phyloP scores from a whole-genome alignment of 2,113 vertebrate genomes.

The Furnarius figulus region DNA sequence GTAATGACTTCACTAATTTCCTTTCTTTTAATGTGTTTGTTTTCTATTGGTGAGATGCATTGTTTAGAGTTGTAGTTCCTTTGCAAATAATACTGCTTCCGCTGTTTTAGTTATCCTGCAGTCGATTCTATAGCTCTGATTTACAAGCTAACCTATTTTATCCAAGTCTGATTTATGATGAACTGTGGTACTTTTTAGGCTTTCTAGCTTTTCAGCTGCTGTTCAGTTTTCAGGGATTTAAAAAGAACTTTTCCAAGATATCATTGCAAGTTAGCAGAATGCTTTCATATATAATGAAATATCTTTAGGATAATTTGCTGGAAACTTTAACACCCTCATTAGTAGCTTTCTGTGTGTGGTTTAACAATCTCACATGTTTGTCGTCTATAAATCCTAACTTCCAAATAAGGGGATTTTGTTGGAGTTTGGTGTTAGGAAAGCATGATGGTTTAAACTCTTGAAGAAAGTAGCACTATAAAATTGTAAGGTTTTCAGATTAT shows the following conservation, averaged over 20 bases:
- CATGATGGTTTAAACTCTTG: background rate
- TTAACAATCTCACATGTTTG: background rate
- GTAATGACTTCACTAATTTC: constrained; percentile 77
- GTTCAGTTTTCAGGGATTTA: constrained; percentile 3
- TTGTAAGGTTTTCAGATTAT: background rate
- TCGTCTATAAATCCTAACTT: background rate
- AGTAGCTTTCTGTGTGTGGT: background rate
- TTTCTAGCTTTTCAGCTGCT: constrained; percentile 34
- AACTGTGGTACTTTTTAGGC: background rate
- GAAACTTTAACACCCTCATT: background rate
- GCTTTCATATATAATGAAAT: constrained; percentile 18
- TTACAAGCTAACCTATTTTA: constrained; percentile 54
- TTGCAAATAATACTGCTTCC: constrained; percentile 56
- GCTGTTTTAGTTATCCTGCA: constrained; percentile 63
- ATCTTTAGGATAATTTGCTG: constrained; percentile 5
- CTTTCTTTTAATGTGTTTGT: constrained; percentile 77
- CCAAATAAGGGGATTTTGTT: background rate
- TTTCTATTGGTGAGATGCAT: constrained; percentile 60
- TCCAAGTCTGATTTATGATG: constrained; percentile 31
- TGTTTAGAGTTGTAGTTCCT: constrained; percentile 73
- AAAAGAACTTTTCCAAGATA: constrained; percentile 35
- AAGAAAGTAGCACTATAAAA: background rate
- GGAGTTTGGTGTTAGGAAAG: background rate
- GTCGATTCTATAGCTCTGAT: constrained; percentile 45
- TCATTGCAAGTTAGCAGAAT: constrained; percentile 1